Conservation (phyloP, 2,888 invertebrate genomes). For the Noctua janthina region DNA sequence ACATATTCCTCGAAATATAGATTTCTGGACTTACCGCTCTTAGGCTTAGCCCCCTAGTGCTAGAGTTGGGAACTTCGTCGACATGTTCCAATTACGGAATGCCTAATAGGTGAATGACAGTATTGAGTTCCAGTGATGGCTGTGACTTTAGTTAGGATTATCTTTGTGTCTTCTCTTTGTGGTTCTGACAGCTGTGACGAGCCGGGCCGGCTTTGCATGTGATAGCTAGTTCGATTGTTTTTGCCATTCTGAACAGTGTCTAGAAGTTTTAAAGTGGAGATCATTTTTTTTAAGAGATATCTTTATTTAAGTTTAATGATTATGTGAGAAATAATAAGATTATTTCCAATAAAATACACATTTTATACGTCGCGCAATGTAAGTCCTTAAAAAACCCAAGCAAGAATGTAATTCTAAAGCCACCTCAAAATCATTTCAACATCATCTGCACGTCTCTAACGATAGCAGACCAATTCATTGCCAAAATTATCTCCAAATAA, state of each 20-base stretch:
- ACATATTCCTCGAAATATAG: background rate
- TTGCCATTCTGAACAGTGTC: background rate
- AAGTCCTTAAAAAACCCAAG: background rate
- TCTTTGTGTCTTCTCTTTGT: conserved; percentile 19
- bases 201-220: background rate
- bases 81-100: conserved; percentile 67
- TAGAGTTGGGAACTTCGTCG: conserved; percentile 60
- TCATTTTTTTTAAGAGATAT: background rate
- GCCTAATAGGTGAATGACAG: conserved; percentile 57
- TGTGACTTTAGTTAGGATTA: conserved; percentile 23
- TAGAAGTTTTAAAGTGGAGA: background rate
- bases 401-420: background rate
- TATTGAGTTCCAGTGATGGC: conserved; percentile 41
- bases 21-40: background rate
- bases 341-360: background rate
- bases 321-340: background rate
- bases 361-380: background rate
- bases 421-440: background rate
- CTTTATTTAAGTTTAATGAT: background rate
- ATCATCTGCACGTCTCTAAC: background rate
- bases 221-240: background rate
- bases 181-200: conserved; percentile 32
- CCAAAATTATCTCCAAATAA: conserved; percentile 6
- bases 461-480: background rate
- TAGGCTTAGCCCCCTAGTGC: background rate